phyloP scores from a whole-genome alignment of 2,797 vertebrate genomes.

The Sparidentex hasta region DNA sequence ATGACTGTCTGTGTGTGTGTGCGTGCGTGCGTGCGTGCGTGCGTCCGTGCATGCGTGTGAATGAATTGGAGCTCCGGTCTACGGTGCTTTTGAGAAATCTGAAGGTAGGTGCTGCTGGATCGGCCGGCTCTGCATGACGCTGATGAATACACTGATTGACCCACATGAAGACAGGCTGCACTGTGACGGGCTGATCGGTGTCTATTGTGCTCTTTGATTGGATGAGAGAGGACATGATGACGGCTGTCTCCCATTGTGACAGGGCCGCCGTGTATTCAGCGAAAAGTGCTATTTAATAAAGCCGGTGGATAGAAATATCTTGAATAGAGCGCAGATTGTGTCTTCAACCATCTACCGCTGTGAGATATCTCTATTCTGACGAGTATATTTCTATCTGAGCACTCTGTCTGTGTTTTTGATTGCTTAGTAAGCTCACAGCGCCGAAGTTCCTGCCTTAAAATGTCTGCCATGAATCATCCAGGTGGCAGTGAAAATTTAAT shows the following conservation, averaged over 20 bases:
- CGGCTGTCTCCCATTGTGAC: constrained; percentile 66
- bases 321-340: constrained; percentile 59
- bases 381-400: constrained; percentile 46
- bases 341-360: constrained; percentile 40
- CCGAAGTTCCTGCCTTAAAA: constrained; percentile 60
- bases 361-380: constrained; percentile 42
- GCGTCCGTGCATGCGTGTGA: constrained; percentile 53
- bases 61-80: constrained; percentile 46
- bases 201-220: constrained; percentile 80
- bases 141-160: constrained; percentile 84
- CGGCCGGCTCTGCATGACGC: constrained; percentile 74
- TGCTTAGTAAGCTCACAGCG: constrained; percentile 37
- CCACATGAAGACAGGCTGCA: constrained; percentile 64
- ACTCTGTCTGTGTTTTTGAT: constrained; percentile 50
- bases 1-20: constrained; percentile 45
- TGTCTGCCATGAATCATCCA: constrained; percentile 72
- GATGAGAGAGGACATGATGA: constrained; percentile 71
- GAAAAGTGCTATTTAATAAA: constrained; percentile 62
- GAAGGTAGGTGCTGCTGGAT: constrained; percentile 79
- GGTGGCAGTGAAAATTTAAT: constrained; percentile 72
- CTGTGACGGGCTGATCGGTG: constrained; percentile 63
- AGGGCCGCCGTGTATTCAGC: constrained; percentile 32
- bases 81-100: constrained; percentile 64
- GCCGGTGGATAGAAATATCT: constrained; percentile 57
- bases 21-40: background rate